These are phyloP conservation scores for Crenuchus spilurus DNA, from an alignment of 2,797 vertebrate genomes.

Conservation along the genomic window DNA sequence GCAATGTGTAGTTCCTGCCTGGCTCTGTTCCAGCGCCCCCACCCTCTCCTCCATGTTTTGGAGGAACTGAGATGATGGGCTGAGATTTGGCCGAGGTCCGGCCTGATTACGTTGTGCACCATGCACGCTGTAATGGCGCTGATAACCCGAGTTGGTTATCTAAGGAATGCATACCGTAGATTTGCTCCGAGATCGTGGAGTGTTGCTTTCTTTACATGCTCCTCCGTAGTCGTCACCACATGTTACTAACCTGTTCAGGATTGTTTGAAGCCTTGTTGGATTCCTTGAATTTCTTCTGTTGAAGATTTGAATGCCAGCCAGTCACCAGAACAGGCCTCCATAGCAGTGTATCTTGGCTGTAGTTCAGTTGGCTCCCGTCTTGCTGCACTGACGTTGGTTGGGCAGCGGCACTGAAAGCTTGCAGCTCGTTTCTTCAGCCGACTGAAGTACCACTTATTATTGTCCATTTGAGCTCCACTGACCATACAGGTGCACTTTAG, in stretches of 20 bases:
- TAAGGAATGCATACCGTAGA: not conserved
- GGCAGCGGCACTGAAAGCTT: not conserved
- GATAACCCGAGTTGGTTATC: conserved; percentile 18
- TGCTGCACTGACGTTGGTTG: not conserved
- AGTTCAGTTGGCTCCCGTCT: not conserved
- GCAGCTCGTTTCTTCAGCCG: not conserved
- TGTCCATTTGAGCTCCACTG: too few species aligned
- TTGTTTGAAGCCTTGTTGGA: conserved; percentile 12
- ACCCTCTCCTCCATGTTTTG: not conserved
- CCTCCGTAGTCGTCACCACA: conserved; percentile 13
- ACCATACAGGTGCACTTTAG: too few species aligned
- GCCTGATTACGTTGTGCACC: not conserved
- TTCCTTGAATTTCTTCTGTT: not conserved
- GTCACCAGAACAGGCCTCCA: not conserved
- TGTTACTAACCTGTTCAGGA: conserved; percentile 10
- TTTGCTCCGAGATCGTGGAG: not conserved
- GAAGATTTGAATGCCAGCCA: not conserved
- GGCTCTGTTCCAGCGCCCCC: conserved; percentile 35
- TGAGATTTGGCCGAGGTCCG: not conserved
- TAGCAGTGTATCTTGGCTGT: not conserved
- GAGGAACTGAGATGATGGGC: not conserved
- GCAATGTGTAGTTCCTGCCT: conserved; percentile 54
- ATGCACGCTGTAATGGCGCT: not conserved
- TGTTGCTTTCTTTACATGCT: not conserved
- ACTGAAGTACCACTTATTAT: not conserved